Conservation (phyloP, 2,888 invertebrate genomes). For the Chrysina gloriosa region DNA sequence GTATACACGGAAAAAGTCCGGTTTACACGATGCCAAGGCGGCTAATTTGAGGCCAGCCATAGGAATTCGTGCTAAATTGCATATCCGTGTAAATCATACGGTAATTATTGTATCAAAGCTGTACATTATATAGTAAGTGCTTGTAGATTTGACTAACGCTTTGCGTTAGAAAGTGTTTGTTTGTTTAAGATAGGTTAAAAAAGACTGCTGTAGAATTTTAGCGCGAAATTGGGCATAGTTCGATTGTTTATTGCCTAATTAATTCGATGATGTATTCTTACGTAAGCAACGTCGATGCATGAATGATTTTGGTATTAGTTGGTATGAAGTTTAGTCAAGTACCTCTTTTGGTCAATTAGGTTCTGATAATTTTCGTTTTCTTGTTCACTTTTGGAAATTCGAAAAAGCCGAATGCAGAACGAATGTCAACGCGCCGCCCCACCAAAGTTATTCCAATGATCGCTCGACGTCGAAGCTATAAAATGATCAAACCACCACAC, state of each 20-base stretch:
- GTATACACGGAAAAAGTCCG: not conserved
- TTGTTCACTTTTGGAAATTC: too few relatives aligned
- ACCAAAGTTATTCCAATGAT: not conserved
- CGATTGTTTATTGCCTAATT: conserved; percentile 1
- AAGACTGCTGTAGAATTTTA: too few relatives aligned
- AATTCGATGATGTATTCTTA: conserved; percentile 3
- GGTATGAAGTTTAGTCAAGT: too few relatives aligned
- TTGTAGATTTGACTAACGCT: too few relatives aligned
- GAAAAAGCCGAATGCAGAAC: too few relatives aligned
- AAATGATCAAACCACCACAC: conserved; percentile 27
- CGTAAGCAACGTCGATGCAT: not conserved
- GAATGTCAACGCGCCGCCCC: not conserved
- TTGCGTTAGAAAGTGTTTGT: too few relatives aligned
- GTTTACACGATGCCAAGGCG: not conserved
- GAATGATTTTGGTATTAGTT: too few relatives aligned
- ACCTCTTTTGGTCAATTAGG: too few relatives aligned
- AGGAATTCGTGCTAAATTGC: not conserved
- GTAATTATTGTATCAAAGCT: not conserved
- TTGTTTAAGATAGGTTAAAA: too few relatives aligned
- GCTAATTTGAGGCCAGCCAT: not conserved
- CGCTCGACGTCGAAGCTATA: not conserved
- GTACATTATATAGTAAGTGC: not conserved
- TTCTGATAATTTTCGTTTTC: too few relatives aligned
- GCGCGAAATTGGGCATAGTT: not conserved
- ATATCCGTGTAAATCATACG: too few relatives aligned